These are phyloP conservation scores for Eulemur albifrons DNA, from an alignment of 2,797 vertebrate species.

Conservation along the genomic window DNA sequence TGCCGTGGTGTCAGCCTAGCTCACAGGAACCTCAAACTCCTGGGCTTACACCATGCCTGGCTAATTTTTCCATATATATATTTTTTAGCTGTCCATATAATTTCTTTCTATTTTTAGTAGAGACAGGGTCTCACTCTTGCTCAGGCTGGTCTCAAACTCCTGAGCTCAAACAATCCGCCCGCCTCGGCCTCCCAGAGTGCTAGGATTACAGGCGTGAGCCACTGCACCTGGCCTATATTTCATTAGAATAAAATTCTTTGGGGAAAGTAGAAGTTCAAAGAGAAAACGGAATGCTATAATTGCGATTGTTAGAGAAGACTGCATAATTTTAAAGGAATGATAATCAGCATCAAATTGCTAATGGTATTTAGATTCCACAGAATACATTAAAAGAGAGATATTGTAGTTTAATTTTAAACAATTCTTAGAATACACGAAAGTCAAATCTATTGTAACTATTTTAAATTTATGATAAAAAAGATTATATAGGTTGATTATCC, in stretches of 20 bases:
- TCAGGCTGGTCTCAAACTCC: too few species aligned
- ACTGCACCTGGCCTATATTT: not conserved
- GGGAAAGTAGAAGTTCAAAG: not conserved
- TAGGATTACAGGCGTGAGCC: too few species aligned
- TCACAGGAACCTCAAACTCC: too few species aligned
- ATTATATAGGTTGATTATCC: not conserved
- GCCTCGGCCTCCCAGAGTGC: too few species aligned
- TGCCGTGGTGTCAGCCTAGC: too few species aligned
- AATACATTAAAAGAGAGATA: not conserved
- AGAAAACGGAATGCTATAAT: not conserved
- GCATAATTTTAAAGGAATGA: not conserved
- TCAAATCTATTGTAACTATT: not conserved
- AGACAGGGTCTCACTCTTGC: too few species aligned
- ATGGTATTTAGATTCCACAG: not conserved
- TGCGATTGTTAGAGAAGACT: not conserved
- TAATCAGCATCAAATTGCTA: not conserved
- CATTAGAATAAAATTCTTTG: not conserved
- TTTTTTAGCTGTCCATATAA: too few species aligned
- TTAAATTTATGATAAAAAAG: not conserved
- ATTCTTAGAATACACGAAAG: not conserved
- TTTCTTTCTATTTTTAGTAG: too few species aligned
- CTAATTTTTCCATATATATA: too few species aligned
- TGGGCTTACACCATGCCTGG: too few species aligned
- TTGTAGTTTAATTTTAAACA: not conserved
- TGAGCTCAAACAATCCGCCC: too few species aligned